Evolutionary conservation across 2,888 invertebrate species (phyloP).

Genomic region (Argyresthia goedartella): DNA sequence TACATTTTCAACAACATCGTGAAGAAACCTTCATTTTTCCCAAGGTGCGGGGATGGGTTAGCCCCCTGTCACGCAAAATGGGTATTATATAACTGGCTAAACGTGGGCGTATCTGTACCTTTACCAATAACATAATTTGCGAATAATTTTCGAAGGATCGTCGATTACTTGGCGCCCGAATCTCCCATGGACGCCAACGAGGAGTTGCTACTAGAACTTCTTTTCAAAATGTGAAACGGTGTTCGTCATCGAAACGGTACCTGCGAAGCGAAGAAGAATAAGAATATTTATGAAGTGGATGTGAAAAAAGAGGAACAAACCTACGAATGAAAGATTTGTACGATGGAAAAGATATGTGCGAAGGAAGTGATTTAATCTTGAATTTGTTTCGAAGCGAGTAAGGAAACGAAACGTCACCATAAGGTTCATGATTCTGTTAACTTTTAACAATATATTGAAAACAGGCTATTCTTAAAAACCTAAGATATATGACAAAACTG

Average conservation of each 20-base stretch:
- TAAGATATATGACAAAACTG: slow-evolving; percentile 45
- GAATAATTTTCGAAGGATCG: slow-evolving; percentile 34
- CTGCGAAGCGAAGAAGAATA: background rate
- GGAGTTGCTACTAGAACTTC: slow-evolving; percentile 56
- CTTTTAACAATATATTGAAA: slow-evolving; percentile 17
- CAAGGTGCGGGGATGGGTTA: no score
- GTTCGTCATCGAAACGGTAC: background rate
- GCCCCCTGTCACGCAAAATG: no score
- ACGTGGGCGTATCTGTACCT: no score
- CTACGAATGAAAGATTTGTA: background rate
- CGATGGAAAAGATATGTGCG: no score
- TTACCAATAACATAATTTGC: no score
- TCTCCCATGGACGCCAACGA: slow-evolving; percentile 65
- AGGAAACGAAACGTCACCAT: background rate
- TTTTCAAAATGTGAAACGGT: slow-evolving; percentile 47
- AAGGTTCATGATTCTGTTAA: background rate
- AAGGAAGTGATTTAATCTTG: no score
- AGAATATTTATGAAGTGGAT: background rate
- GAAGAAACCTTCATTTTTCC: no score
- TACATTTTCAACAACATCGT: no score
- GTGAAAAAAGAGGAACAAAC: background rate
- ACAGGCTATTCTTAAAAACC: slow-evolving; percentile 30
- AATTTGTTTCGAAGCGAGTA: background rate
- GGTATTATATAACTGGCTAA: no score
- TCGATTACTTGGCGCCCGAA: slow-evolving; percentile 59